Evolutionary conservation across 2,888 invertebrate species (phyloP), one percentile per base, ranked within the genome.

Genomic region (Minunthozetes semirufus): DNA sequence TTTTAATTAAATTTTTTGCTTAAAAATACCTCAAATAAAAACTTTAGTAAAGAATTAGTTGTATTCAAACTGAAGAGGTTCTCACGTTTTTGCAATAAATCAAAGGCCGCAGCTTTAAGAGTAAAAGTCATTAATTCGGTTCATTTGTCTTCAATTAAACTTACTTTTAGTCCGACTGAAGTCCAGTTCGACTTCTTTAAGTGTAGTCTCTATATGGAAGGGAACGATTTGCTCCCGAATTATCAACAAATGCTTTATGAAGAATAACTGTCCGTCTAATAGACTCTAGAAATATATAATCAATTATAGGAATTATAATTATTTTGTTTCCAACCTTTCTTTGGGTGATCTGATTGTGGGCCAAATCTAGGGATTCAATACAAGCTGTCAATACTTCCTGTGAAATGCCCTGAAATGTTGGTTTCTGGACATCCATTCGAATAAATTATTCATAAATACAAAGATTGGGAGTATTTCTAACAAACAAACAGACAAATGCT

Each of bases 201-300:
- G 88, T 0, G 94, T 89, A 80, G 93, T 93, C 81, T 94, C 97
- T 70, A 79, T 93, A 83, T 97, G 94, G 82, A 98, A 99, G 0
- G 99, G 98, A 0, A 97, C 94, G 38, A 98, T 98, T 83, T 99
- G 99, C 82, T 99, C 99, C 27, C 99, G 85, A 1, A 99, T 85
- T 76, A 99, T 99, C 3, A 99, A 85, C 76, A 99, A 85, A 84
- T 99, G 99, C 82, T 99, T 99, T 61, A 99, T 94, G 84, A 97
- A 90, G 83, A 99, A 99, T n/a, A 99, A 85, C 81, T 93, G 90
- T 0, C 93, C 96, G 84, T 99, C 97, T n/a, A 95, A 86, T n/a
- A 86, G 90, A 89, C 84, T 91, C 72, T 66, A 61, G n/a, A 50
- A 53, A 25, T 66, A 72, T 17, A 22, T n/a, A 38, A 33, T 53